Conservation (phyloP, 1,140 invertebrate genomes). For the Liolophura sinensis region DNA sequence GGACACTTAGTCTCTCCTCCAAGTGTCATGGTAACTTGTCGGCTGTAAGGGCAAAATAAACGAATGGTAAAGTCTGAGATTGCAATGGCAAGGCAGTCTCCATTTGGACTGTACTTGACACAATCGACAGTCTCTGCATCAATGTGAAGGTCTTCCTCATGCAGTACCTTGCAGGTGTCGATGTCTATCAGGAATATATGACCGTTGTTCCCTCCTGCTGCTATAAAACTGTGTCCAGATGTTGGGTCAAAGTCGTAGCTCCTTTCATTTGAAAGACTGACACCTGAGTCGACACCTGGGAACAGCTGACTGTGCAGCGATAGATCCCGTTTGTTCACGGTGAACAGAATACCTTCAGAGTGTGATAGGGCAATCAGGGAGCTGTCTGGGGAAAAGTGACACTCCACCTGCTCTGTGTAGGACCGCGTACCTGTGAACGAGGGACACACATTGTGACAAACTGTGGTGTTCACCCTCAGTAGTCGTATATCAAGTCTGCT, state of each 20-base stretch:
- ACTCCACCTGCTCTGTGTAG: slow-evolving; percentile 32
- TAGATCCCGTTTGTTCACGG: slow-evolving; percentile 10
- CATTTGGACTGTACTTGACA: slow-evolving; percentile 11
- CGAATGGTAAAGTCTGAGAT: slow-evolving; percentile 11
- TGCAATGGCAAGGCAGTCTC: slow-evolving; percentile 11
- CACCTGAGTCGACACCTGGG: not conserved
- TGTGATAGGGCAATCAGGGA: slow-evolving; percentile 26
- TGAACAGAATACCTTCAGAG: slow-evolving; percentile 23
- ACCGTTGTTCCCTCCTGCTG: slow-evolving; percentile 22
- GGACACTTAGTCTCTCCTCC: slow-evolving; percentile 3
- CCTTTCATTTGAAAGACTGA: not conserved
- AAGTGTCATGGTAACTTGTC: slow-evolving; percentile 9
- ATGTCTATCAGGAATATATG: slow-evolving; percentile 25
- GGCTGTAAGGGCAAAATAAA: slow-evolving; percentile 7
- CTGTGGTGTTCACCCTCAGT: slow-evolving; percentile 2
- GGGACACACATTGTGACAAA: slow-evolving; percentile 21
- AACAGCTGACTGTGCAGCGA: not conserved
- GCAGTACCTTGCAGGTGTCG: slow-evolving; percentile 10
- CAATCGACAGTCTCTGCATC: slow-evolving; percentile 12
- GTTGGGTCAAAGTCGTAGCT: slow-evolving; percentile 34
- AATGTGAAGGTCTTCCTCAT: not conserved
- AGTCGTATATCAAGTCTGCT: slow-evolving; percentile 9
- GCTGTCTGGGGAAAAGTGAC: slow-evolving; percentile 41
- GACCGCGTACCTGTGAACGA: slow-evolving; percentile 19
- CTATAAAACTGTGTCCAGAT: slow-evolving; percentile 19